A percentile compares a stretch with the other conserved stretches of the same genome.
phyloP scores from a whole-genome alignment of 2,113 vertebrate genomes.

The Talpa occidentalis region DNA sequence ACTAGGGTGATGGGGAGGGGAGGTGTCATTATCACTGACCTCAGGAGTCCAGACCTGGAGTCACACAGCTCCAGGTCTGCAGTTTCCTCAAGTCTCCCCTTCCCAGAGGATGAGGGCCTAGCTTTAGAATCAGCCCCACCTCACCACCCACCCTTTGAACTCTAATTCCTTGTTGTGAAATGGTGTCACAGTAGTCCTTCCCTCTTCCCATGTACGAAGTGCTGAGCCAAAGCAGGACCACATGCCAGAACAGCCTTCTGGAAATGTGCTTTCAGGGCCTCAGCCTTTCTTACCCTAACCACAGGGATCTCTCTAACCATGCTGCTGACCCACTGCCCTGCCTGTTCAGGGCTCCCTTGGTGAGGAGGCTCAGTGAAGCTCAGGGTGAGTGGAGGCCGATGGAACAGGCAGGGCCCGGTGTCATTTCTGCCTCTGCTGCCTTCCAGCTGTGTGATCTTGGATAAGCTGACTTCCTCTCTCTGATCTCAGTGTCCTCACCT shows the following conservation, averaged over 20 bases:
- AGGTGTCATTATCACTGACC: not conserved
- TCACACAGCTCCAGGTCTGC: not conserved
- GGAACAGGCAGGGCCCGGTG: not conserved
- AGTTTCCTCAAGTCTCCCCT: not conserved
- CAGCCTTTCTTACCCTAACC: not conserved
- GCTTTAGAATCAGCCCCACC: not conserved
- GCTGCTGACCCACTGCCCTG: not conserved
- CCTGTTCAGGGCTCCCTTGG: not conserved
- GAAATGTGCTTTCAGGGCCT: not conserved
- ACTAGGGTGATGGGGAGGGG: not conserved
- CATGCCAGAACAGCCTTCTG: not conserved
- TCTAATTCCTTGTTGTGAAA: not conserved
- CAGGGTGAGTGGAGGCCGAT: not conserved
- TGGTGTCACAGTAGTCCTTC: not conserved
- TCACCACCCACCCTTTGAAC: not conserved
- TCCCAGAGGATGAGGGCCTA: not conserved
- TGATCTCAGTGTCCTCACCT: not conserved
- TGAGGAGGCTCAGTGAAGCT: not conserved
- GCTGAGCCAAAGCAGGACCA: not conserved
- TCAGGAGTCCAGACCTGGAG: not conserved
- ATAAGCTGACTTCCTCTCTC: not conserved
- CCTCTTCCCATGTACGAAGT: not conserved
- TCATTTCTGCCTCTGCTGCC: not conserved
- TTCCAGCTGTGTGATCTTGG: not conserved
- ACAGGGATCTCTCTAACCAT: not conserved